Evolutionary conservation across 1,140 invertebrate genomes (phyloP), one percentile per base, ranked within the genome.

Genomic region (Drosophila subobscura): DNA sequence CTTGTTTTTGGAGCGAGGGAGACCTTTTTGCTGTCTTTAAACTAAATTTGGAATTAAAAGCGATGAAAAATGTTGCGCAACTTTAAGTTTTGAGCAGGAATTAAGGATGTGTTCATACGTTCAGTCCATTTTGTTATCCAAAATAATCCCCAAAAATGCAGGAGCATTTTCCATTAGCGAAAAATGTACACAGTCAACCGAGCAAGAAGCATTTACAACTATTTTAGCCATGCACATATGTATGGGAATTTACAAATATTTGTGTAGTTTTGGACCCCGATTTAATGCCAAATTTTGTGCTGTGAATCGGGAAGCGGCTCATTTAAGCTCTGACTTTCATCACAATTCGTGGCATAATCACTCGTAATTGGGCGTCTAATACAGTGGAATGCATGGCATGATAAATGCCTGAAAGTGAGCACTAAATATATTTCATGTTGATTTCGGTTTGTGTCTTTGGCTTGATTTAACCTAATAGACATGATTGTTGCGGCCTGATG

Each of bases 381-480:
- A 50, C 22, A 51, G 57, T 45, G 58, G 41, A 47, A 54, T 14
- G 22, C 12, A 61, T 46, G 67, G 58, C 66, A 61, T 79, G 61
- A 79, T 61, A 85, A 85, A 80, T 65, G 65, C 71, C 75, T 22
- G n/a, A 52, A 76, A 76, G 72, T 66, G 51, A 56, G 20, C 49
- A 68, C 76, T 72, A 72, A 83, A 84, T 67, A 52, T 72, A 64
- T 70, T 68, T 27, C 56, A 47, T 50, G 33, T 22, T 56, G 49
- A 68, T 68, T 68, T 46, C 49, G 42, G 14, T n/a, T 72, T 20
- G 16, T 54, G 14, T 60, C 60, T 72, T 59, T 61, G 50, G 70
- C 46, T 59, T 54, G 55, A 76, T 84, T 77, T 79, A 64, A 61
- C 77, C 55, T 71, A 81, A 80, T 77, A 77, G 73, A 68, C 68